Base-by-base conservation (phyloP, 1,140 invertebrate species). In the Psix sp. region DNA sequence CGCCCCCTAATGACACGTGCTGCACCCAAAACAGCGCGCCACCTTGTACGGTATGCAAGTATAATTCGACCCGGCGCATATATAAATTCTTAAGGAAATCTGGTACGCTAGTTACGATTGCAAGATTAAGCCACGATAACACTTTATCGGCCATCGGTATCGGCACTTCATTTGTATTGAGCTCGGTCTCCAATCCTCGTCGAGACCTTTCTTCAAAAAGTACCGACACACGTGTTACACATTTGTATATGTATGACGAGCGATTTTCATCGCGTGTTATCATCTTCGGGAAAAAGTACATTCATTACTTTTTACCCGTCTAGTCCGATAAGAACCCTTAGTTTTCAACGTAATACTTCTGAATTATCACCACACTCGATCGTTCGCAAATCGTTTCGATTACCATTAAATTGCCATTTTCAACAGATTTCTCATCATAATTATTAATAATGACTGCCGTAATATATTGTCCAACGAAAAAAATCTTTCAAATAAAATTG, bases 61-160 rank as follows among this genome's bases (percentile, higher is more conserved):
- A 82, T 83, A 84, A 84, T 85, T 77, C 46, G 11, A 63, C 20
- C 15, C 17, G 14, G 70, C 78, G 85, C 82, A 85, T 87, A 86
- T 82, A 85, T 87, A 82, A 87, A 86, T 86, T 82, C 79, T 82
- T 86, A 85, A 84, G 85, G 82, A 81, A 85, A 83, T 86, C 79
- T 79, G 77, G 78, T 77, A 77, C 79, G 73, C 82, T 81, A 80
- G 82, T 79, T 81, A 80, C 77, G 76, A 66, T 74, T 77, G 77
- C 73, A 68, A 81, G 80, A 83, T 84, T 76, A 75, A 71, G 59
- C 76, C 5, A 3, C 26, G 77, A 79, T 77, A 77, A 21, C 13
- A 63, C 42, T 59, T 68, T 77, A 60, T 77, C 78, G 60, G 39
- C 52, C 62, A 78, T 81, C 76, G 74, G 77, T 82, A 84, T 81